phyloP scores from a whole-genome alignment of 2,888 invertebrate genomes.

The Megalurothrips usitatus region DNA sequence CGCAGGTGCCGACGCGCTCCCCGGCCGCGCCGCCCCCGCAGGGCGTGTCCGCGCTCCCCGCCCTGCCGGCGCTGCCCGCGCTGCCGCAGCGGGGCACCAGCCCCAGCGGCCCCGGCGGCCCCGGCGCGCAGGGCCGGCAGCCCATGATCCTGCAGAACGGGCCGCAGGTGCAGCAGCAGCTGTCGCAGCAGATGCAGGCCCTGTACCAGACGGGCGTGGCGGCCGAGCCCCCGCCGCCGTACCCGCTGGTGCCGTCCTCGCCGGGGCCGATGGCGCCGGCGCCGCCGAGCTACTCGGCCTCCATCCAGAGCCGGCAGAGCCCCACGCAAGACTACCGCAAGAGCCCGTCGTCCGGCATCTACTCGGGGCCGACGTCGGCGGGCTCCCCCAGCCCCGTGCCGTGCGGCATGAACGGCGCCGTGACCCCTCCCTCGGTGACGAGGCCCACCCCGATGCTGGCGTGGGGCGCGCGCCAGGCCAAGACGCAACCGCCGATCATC shows the following conservation, averaged over 20 bases:
- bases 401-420: constrained; percentile 47
- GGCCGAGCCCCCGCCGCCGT: constrained; percentile 65
- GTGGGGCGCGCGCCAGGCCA: constrained; percentile 81
- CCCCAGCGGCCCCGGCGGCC: constrained; percentile 50
- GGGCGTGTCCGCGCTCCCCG: constrained; percentile 39
- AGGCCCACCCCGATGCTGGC: constrained; percentile 78
- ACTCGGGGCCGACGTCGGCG: constrained; percentile 76
- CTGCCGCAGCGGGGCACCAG: constrained; percentile 66
- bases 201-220: constrained; percentile 61
- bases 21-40: constrained; percentile 41
- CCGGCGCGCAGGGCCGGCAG: constrained; percentile 54
- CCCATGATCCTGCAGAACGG: constrained; percentile 80
- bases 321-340: constrained; percentile 79
- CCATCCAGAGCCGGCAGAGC: constrained; percentile 81
- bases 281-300: constrained; percentile 79
- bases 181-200: constrained; percentile 84
- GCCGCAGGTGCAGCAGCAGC: constrained; percentile 76
- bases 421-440: constrained; percentile 57
- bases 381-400: constrained; percentile 75
- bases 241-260: constrained; percentile 54
- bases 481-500: constrained; percentile 87
- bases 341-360: constrained; percentile 81
- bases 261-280: constrained; percentile 56
- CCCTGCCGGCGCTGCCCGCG: constrained; percentile 34
- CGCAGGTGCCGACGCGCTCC: constrained; percentile 37